phyloP scores from a whole-genome alignment of 1,140 invertebrate genomes.

The Temnothorax longispinosus region DNA sequence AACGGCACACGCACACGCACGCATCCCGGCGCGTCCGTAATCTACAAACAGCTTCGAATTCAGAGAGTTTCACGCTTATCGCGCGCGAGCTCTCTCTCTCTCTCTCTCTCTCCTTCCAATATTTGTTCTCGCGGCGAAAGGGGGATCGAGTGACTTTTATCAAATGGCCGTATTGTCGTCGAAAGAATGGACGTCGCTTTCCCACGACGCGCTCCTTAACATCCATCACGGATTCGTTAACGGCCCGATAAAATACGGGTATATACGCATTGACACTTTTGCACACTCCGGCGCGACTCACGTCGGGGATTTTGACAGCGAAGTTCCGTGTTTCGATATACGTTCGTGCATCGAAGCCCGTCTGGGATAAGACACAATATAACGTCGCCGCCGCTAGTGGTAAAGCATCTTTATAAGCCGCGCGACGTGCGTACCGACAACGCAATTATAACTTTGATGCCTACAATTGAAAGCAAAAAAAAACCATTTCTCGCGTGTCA shows the following conservation, averaged over 20 bases:
- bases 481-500: neutral
- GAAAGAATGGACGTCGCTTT: slow-evolving; percentile 69
- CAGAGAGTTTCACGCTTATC: slow-evolving; percentile 74
- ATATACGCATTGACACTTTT: slow-evolving; percentile 24
- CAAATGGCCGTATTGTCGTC: slow-evolving; percentile 69
- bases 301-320: slow-evolving; percentile 47
- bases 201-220: slow-evolving; percentile 66
- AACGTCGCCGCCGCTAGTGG: neutral
- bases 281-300: slow-evolving; percentile 6
- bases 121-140: slow-evolving; percentile 73
- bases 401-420: slow-evolving; percentile 4
- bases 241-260: slow-evolving; percentile 46
- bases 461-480: slow-evolving; percentile 14
- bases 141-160: slow-evolving; percentile 71
- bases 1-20: neutral
- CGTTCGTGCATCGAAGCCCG: neutral
- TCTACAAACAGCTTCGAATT: slow-evolving; percentile 75
- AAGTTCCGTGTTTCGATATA: neutral
- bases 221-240: slow-evolving; percentile 58
- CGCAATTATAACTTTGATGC: slow-evolving; percentile 4
- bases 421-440: slow-evolving; percentile 22
- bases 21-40: slow-evolving; percentile 53
- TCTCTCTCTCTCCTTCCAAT: slow-evolving; percentile 69
- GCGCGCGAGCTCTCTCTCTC: slow-evolving; percentile 10
- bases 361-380: slow-evolving; percentile 32